These are phyloP conservation scores for Ceyx melanurus DNA, from an alignment of 2,113 vertebrate species.

Conservation along the genomic window DNA sequence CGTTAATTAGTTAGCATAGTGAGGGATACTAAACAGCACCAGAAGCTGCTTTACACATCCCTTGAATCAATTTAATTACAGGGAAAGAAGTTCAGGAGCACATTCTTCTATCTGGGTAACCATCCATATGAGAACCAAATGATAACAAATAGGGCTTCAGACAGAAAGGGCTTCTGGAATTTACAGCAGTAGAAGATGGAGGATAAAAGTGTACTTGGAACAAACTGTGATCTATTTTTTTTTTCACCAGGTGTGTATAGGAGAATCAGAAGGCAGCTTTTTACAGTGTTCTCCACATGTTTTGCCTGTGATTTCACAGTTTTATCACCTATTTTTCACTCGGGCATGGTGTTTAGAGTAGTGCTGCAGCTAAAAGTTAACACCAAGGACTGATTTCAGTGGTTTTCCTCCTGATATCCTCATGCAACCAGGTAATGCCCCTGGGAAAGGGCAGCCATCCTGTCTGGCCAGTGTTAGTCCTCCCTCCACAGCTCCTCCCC, in stretches of 20 bases:
- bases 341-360: neutral
- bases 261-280: no score
- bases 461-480: neutral
- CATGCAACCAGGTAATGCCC: neutral
- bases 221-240: neutral
- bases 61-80: constrained; percentile 29
- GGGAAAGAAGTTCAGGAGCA: constrained; percentile 12
- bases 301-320: neutral
- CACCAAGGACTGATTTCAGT: neutral
- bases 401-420: constrained; percentile 36
- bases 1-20: constrained; percentile 64
- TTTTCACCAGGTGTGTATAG: no score
- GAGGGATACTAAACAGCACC: constrained; percentile 42
- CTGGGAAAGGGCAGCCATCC: constrained; percentile 9
- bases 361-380: neutral
- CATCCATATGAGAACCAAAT: neutral
- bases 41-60: constrained; percentile 15
- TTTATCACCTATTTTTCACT: neutral
- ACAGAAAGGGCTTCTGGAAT: neutral
- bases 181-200: neutral
- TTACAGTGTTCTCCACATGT: no score
- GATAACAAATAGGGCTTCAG: neutral
- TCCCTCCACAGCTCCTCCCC: neutral
- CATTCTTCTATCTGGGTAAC: neutral
- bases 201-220: neutral